These are phyloP conservation scores for Protonibea diacanthus DNA, from an alignment of 2,797 vertebrate genomes.

Conservation along the genomic window DNA sequence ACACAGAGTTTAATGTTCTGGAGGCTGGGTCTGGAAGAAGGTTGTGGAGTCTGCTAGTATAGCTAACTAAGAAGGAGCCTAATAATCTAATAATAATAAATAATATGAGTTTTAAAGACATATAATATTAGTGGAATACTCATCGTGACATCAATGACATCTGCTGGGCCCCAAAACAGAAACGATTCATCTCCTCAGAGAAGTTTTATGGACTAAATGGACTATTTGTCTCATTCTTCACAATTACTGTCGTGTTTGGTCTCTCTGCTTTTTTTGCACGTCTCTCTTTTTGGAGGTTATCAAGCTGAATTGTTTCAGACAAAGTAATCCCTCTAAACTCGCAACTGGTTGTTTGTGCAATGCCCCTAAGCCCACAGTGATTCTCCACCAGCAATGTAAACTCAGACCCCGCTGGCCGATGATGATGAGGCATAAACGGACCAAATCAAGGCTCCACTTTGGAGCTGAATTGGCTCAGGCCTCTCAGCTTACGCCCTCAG, in stretches of 20 bases:
- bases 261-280: constrained; percentile 23
- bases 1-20: too few relatives aligned
- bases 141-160: too few relatives aligned
- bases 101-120: too few relatives aligned
- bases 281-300: constrained; percentile 50
- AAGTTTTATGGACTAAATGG: constrained; percentile 32
- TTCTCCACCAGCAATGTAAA: constrained; percentile 69
- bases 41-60: too few relatives aligned
- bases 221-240: constrained; percentile 20
- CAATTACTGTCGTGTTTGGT: constrained; percentile 25
- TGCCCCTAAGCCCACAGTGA: constrained; percentile 60
- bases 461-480: constrained; percentile 60
- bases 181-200: too few relatives aligned
- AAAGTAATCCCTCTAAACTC: constrained; percentile 79
- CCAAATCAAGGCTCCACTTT: constrained; percentile 79
- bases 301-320: constrained; percentile 67
- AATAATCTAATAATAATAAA: too few relatives aligned
- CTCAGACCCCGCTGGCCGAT: constrained; percentile 69
- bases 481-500: constrained; percentile 73
- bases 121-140: too few relatives aligned
- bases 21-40: too few relatives aligned
- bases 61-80: too few relatives aligned
- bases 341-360: constrained; percentile 78
- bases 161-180: too few relatives aligned
- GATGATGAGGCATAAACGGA: constrained; percentile 81